These are phyloP conservation scores for Monomorium pharaonis DNA, from an alignment of 1,140 invertebrate genomes.

Conservation along the genomic window DNA sequence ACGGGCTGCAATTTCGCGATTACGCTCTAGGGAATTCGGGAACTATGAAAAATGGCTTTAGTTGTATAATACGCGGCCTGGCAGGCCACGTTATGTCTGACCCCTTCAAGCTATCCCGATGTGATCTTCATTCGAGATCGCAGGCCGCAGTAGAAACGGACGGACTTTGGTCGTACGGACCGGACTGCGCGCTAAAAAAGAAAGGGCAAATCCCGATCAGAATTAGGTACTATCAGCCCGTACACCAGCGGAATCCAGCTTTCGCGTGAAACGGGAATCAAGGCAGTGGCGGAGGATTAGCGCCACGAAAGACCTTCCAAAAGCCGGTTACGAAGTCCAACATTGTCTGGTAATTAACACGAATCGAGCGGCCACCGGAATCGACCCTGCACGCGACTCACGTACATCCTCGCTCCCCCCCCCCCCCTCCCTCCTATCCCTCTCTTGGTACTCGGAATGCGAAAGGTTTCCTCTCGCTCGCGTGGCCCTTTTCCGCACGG, in stretches of 20 bases:
- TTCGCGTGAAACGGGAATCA: constrained; percentile 11
- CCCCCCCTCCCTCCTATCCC: not conserved
- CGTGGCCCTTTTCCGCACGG: not conserved
- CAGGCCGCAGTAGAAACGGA: not conserved
- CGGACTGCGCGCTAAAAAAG: not conserved
- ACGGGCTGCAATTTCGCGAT: constrained; percentile 24
- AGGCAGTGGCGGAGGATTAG: not conserved
- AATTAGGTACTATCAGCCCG: not conserved
- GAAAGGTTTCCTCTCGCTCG: not conserved
- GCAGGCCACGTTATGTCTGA: not conserved
- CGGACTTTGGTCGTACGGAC: not conserved
- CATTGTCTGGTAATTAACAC: constrained; percentile 56
- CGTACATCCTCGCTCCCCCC: not conserved
- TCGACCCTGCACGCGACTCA: not conserved
- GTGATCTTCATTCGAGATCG: not conserved
- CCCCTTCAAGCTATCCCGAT: not conserved
- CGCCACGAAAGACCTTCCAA: constrained; percentile 18
- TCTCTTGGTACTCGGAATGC: not conserved
- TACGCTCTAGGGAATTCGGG: not conserved
- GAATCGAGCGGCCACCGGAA: constrained; percentile 26
- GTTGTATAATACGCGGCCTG: not conserved
- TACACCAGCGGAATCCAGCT: not conserved
- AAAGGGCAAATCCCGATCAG: not conserved
- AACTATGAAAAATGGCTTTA: constrained; percentile 29
- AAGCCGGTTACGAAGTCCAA: not conserved